These are phyloP conservation scores for Oreotrochilus melanogaster DNA, from an alignment of 2,113 vertebrate genomes.

Conservation along the genomic window DNA sequence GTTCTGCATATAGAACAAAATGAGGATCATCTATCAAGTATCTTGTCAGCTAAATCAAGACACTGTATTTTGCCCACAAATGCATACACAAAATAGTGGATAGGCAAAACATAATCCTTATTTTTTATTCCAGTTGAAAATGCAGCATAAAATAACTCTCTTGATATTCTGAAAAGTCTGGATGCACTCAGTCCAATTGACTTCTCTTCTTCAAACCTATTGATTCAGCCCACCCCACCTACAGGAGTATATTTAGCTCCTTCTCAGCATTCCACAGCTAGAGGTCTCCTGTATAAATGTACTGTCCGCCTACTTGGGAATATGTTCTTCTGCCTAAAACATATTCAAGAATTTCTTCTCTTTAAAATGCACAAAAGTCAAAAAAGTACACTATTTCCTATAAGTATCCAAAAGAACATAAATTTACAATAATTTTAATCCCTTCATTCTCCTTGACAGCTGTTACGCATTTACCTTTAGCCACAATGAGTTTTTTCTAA, in stretches of 20 bases:
- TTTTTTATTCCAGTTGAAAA: not conserved
- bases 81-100: not conserved
- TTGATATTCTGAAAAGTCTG: not conserved
- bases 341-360: not conserved
- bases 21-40: not conserved
- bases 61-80: not conserved
- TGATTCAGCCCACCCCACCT: not conserved
- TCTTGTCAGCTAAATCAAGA: not conserved
- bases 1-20: not conserved
- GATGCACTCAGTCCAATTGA: not conserved
- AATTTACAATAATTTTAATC: not conserved
- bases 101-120: not conserved
- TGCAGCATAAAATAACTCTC: not conserved
- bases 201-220: not conserved
- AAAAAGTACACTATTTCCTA: not conserved
- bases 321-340: not conserved
- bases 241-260: not conserved
- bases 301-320: not conserved
- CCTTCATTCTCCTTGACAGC: not conserved
- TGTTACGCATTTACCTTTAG: not conserved
- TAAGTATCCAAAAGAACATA: not conserved
- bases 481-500: not conserved
- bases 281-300: not conserved
- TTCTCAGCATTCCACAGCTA: not conserved
- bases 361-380: not conserved